Evolutionary conservation across 2,888 invertebrate genomes (phyloP).

Genomic region (Pecten maximus): DNA sequence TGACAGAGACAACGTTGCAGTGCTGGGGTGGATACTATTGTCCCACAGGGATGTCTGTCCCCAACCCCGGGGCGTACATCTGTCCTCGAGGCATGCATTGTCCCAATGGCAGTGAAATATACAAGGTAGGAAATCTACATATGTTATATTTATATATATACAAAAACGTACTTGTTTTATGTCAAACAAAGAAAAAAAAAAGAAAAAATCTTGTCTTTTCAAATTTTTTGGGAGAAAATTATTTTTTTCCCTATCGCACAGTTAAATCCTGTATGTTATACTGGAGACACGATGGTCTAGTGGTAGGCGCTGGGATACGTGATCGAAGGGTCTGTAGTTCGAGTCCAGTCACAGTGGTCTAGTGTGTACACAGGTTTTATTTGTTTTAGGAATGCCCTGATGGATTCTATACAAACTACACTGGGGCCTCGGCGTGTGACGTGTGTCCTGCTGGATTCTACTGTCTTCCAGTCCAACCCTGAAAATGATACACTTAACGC

Average conservation of each 20-base stretch:
- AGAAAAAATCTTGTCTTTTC: too few species aligned
- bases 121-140: slow-evolving; percentile 67
- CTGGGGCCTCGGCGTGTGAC: slow-evolving; percentile 64
- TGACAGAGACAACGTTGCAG: slow-evolving; percentile 69
- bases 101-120: slow-evolving; percentile 79
- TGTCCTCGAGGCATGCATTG: slow-evolving; percentile 79
- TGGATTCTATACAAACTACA: slow-evolving; percentile 65
- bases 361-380: too few species aligned
- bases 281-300: too few species aligned
- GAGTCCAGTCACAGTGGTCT: too few species aligned
- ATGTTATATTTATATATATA: neutral
- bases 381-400: slow-evolving; percentile 66
- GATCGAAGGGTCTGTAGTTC: too few species aligned
- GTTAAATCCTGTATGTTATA: too few species aligned
- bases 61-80: slow-evolving; percentile 74
- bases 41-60: slow-evolving; percentile 66
- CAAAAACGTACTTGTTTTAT: neutral
- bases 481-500: slow-evolving; percentile 71
- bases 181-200: too few species aligned
- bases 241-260: too few species aligned
- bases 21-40: slow-evolving; percentile 82
- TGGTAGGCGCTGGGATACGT: too few species aligned
- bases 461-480: slow-evolving; percentile 75
- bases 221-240: too few species aligned
- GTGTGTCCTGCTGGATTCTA: slow-evolving; percentile 68